Conservation (phyloP, 2,113 vertebrate genomes). For the Atlantisia rogersi region DNA sequence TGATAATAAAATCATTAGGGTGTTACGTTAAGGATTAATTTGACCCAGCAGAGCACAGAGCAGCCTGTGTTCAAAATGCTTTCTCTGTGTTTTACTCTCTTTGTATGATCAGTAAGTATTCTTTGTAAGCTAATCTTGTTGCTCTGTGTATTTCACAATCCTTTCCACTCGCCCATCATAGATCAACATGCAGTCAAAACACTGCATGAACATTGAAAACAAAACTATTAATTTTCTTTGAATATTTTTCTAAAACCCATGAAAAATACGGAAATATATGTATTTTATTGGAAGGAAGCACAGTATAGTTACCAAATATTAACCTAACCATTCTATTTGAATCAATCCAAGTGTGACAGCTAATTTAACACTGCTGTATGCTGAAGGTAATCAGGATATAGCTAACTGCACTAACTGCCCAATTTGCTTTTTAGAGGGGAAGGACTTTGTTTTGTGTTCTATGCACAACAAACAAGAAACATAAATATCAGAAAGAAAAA, state of each 20-base stretch:
- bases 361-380: neutral
- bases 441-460: neutral
- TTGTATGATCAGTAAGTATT: neutral
- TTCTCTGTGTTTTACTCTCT: neutral
- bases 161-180: neutral
- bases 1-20: neutral
- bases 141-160: neutral
- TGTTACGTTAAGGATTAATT: neutral
- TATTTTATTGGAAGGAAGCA: neutral
- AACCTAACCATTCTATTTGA: neutral
- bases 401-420: neutral
- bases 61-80: neutral
- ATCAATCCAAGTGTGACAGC: neutral
- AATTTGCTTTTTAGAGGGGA: neutral
- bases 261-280: neutral
- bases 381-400: conserved; percentile 2
- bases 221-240: neutral
- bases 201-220: neutral
- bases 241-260: neutral
- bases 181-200: neutral
- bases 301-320: neutral
- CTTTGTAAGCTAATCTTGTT: neutral
- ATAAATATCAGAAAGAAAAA: neutral
- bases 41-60: neutral
- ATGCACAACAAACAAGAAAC: neutral